Conservation (phyloP, 1,140 invertebrate genomes). For the Orussus abietinus region DNA sequence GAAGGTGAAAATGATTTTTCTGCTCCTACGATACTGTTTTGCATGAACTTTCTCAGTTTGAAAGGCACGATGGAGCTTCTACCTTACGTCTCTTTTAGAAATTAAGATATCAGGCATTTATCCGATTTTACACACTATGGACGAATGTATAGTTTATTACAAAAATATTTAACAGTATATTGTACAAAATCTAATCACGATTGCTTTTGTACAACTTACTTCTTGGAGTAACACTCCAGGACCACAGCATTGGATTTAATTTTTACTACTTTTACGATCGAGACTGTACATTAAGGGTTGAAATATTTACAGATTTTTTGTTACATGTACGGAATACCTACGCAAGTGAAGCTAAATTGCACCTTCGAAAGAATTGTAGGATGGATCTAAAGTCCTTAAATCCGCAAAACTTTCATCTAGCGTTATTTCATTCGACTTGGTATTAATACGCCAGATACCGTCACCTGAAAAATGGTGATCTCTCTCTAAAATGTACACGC, state of each 20-base stretch:
- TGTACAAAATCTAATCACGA: not conserved
- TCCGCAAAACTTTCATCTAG: not conserved
- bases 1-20: not conserved
- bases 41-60: too few relatives aligned
- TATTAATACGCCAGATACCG: slow-evolving; percentile 32
- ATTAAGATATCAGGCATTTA: not conserved
- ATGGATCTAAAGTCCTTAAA: not conserved
- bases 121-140: not conserved
- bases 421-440: not conserved
- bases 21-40: not conserved
- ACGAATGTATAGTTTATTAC: not conserved
- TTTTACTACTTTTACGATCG: not conserved
- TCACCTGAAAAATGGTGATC: slow-evolving; percentile 37
- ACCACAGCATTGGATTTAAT: not conserved
- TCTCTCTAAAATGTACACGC: slow-evolving; percentile 39
- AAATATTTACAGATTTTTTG: slow-evolving; percentile 11
- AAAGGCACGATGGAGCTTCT: not conserved
- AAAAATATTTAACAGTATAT: not conserved
- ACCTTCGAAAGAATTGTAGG: slow-evolving; percentile 20
- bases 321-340: too few relatives aligned
- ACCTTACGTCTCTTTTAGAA: not conserved
- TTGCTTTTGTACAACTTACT: not conserved
- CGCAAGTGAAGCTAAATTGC: too few relatives aligned
- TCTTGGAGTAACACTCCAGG: not conserved
- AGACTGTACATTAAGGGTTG: not conserved